Base-by-base conservation (phyloP, 1,140 invertebrate species). In the Globodera ellingtonae region DNA sequence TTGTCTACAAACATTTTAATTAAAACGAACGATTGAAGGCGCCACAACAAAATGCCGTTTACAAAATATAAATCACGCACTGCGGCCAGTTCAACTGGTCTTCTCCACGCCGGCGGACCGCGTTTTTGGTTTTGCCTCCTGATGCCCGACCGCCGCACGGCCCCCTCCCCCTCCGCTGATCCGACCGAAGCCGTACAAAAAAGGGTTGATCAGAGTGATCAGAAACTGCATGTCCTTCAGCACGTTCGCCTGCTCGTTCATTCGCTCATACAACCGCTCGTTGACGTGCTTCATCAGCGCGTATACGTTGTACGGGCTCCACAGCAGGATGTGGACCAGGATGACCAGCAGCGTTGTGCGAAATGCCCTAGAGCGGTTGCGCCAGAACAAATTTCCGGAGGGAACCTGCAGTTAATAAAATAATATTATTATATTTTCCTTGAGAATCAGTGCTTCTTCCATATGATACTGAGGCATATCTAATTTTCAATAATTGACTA, bases 181-280 rank as follows among this genome's bases (percentile, higher is more conserved):
- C 44, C 46, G 24, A 8, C 79, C 79, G 52, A 87, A 85, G 7
- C 86, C 87, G 73, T 88, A 88, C 44, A 88, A 79, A 78, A 89
- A 89, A 9, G 87, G 87, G 72, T 88, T 88, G 80, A 88, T 84
- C 52, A 89, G 72, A n/a, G 86, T 82, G 72, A 88, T 88, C 35
- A 89, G 75, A 59, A 89, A 82, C 71, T 89, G 88, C 21, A 89
- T 52, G 46, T 89, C 86, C 67, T 89, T 88, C 72, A 89, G 81
- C 48, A 89, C 75, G 69, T 89, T 88, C 8, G 76, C 80, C 47
- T 88, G 80, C 47, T 85, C 87, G 44, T 75, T 84, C 50, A 88
- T 78, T 72, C 70, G 80, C 67, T 75, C 65, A 48, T 84, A 83
- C 44, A 84, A 24, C 13, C 79, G 80, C 13, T 75, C 67, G 66